Conservation (phyloP, 2,797 vertebrate genomes). For the Acipenser ruthenus region DNA sequence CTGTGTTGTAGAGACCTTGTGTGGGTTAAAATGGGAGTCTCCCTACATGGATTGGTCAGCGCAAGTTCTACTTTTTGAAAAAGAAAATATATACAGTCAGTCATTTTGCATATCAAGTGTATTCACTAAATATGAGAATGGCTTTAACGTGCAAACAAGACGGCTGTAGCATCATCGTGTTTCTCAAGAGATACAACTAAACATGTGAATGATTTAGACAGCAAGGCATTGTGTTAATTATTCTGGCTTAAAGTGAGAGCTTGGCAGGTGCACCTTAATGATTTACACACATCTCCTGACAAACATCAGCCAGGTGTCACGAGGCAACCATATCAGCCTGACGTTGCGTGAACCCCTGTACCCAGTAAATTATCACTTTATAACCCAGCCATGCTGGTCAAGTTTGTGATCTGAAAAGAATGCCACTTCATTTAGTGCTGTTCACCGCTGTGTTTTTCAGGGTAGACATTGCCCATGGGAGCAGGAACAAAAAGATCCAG, state of each 20-base stretch:
- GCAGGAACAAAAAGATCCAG: constrained; percentile 14
- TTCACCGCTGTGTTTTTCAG: constrained; percentile 8
- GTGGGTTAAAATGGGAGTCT: too few relatives aligned
- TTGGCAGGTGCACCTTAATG: background rate
- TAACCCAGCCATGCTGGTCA: constrained; percentile 16
- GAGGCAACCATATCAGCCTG: background rate
- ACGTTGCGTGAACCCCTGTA: background rate
- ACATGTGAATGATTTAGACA: background rate
- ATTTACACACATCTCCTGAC: background rate
- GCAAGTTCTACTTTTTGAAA: too few relatives aligned
- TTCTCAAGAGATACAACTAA: constrained; percentile 1
- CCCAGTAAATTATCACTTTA: background rate
- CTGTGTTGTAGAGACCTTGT: too few relatives aligned
- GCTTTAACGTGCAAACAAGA: background rate
- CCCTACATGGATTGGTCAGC: too few relatives aligned
- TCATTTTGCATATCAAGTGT: background rate
- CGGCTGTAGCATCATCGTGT: background rate
- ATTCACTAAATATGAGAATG: background rate
- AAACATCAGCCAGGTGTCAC: background rate
- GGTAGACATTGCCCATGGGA: constrained; percentile 12
- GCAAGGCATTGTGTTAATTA: background rate
- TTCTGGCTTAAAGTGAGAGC: background rate
- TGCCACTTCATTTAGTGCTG: constrained; percentile 7
- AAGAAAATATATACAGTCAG: too few relatives aligned
- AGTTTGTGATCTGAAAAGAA: constrained; percentile 12